These are phyloP conservation scores for Rhinolophus sinicus DNA, from an alignment of 2,113 vertebrate species.

Conservation along the genomic window DNA sequence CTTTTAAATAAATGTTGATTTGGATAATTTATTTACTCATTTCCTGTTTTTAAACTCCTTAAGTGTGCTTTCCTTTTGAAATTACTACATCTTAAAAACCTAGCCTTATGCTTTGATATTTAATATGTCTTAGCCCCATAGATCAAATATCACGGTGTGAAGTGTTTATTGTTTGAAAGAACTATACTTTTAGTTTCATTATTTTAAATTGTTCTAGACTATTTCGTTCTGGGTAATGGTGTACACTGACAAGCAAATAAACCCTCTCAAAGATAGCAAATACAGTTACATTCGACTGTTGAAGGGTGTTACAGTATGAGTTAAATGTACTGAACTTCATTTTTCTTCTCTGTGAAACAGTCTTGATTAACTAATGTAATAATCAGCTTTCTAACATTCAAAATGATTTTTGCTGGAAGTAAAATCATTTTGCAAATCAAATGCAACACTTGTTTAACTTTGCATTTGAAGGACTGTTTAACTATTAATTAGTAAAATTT, in stretches of 20 bases:
- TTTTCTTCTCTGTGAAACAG: constrained; percentile 26
- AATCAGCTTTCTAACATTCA: constrained; percentile 74
- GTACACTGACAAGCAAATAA: constrained; percentile 10
- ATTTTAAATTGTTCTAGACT: background rate
- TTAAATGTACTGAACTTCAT: constrained; percentile 80
- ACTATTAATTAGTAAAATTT: constrained; percentile 43
- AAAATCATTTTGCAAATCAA: constrained; percentile 78
- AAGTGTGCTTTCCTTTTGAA: background rate
- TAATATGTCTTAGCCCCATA: background rate
- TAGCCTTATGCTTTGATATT: background rate
- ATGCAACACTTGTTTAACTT: constrained; percentile 36
- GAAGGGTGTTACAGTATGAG: constrained; percentile 51
- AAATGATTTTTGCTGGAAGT: constrained; percentile 75
- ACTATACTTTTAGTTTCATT: background rate
- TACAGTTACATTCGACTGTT: background rate
- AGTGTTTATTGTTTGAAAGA: background rate
- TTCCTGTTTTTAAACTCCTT: background rate
- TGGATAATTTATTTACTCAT: background rate
- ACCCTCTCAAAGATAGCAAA: constrained; percentile 17
- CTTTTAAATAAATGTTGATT: background rate
- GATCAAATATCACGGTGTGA: background rate
- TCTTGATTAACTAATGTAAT: constrained; percentile 62
- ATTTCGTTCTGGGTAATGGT: constrained; percentile 53
- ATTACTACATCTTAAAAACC: background rate
- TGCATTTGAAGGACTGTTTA: constrained; percentile 64